Percentiles rank a stretch among this genome's conserved stretches.
Conservation (phyloP, 2,888 invertebrate species). For the Formica aserva region DNA sequence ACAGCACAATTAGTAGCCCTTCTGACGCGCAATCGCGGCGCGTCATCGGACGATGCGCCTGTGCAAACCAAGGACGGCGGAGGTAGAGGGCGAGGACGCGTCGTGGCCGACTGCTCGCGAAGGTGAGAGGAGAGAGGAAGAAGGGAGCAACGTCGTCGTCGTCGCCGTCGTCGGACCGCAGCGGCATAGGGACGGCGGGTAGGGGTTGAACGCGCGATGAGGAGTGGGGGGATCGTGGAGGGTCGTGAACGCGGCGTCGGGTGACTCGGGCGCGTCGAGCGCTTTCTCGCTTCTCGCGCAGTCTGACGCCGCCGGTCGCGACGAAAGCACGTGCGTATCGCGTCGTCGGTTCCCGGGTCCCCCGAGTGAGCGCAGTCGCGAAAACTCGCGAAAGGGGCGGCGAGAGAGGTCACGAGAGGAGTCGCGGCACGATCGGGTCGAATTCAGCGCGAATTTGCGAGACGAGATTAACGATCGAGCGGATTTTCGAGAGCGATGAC, state of each 20-base stretch:
- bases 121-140: background rate
- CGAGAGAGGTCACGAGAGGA: background rate
- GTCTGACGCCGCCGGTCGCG: constrained; percentile 79
- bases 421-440: background rate
- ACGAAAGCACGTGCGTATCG: constrained; percentile 30
- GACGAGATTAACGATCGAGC: background rate
- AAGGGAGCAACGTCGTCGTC: constrained; percentile 16
- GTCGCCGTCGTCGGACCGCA: constrained; percentile 15
- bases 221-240: constrained; percentile 22
- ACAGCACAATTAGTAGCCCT: constrained; percentile 1
- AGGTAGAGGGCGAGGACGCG: constrained; percentile 40
- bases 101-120: background rate
- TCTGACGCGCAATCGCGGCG: constrained; percentile 35
- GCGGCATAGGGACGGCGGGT: background rate
- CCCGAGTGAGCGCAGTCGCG: background rate
- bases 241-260: constrained; percentile 33
- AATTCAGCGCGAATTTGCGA: background rate
- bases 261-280: constrained; percentile 49
- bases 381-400: background rate
- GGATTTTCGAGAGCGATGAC: background rate
- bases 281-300: constrained; percentile 74
- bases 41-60: constrained; percentile 53
- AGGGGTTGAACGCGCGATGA: constrained; percentile 5
- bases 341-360: background rate
- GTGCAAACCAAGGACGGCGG: constrained; percentile 54